These are phyloP conservation scores for Octopus bimaculoides DNA, from an alignment of 1,140 invertebrate species.

Conservation along the genomic window DNA sequence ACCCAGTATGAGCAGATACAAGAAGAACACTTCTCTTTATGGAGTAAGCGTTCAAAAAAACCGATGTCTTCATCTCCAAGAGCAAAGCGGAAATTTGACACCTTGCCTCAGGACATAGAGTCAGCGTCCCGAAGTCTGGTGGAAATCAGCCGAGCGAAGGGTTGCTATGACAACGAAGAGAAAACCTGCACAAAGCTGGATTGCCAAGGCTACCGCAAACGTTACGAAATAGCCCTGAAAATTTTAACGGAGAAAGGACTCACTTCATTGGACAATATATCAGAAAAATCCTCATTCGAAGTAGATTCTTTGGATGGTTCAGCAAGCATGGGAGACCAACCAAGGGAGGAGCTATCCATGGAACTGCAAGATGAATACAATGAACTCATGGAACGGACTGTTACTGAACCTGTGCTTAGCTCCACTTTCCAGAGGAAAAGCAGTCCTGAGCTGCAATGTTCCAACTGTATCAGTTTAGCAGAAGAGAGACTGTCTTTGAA, in stretches of 20 bases:
- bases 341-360: not conserved
- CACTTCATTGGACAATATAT: not conserved
- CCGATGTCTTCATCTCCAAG: not conserved
- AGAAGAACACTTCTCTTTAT: slow-evolving; percentile 22
- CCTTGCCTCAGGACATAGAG: slow-evolving; percentile 8
- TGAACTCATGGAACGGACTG: not conserved
- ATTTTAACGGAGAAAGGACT: not conserved
- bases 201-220: not conserved
- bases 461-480: slow-evolving; percentile 9
- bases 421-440: not conserved
- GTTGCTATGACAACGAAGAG: not conserved
- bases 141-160: not conserved
- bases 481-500: slow-evolving; percentile 22
- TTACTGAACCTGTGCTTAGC: not conserved
- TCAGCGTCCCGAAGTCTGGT: not conserved
- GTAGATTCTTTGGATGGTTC: not conserved
- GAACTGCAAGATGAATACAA: not conserved
- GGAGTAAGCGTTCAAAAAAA: not conserved
- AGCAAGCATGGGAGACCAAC: not conserved
- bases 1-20: slow-evolving; percentile 31
- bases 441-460: not conserved
- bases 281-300: not conserved
- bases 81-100: slow-evolving; percentile 3
- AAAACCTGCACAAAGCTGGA: not conserved
- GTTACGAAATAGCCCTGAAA: not conserved